Evolutionary conservation across 1,140 invertebrate species (phyloP).

Genomic region (Halyomorpha halys): DNA sequence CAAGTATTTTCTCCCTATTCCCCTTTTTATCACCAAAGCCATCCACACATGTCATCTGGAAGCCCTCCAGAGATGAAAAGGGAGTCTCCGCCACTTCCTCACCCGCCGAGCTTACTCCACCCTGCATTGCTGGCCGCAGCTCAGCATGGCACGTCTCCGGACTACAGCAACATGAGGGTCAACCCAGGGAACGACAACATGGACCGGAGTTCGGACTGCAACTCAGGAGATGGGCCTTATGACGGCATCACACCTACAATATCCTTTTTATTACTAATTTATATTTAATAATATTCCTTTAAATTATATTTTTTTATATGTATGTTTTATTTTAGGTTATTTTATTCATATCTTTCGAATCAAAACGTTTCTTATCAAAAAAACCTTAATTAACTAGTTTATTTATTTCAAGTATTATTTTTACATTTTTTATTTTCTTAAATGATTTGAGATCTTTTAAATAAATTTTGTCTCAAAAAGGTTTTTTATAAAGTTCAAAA

Average conservation of each 20-base stretch:
- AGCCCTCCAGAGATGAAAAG: constrained; percentile 32
- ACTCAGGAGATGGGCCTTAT: constrained; percentile 74
- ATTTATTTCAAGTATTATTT: too few relatives aligned
- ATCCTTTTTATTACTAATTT: constrained; percentile 64
- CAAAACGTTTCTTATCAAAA: neutral
- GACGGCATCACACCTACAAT: constrained; percentile 87
- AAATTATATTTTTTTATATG: neutral
- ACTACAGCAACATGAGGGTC: constrained; percentile 57
- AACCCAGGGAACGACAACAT: constrained; percentile 47
- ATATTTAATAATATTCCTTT: constrained; percentile 10
- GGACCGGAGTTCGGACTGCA: constrained; percentile 76
- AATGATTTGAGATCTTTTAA: too few relatives aligned
- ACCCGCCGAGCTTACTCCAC: constrained; percentile 39
- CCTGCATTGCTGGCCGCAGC: constrained; percentile 64
- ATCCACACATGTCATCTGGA: constrained; percentile 31
- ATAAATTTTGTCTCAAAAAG: too few relatives aligned
- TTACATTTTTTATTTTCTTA: too few relatives aligned
- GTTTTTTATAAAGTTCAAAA: too few relatives aligned
- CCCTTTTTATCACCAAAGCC: constrained; percentile 61
- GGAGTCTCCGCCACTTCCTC: constrained; percentile 33
- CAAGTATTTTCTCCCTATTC: constrained; percentile 86
- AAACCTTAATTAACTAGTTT: too few relatives aligned
- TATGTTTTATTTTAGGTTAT: neutral
- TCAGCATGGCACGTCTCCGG: constrained; percentile 58
- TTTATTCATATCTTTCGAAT: neutral